Conservation (phyloP, 2,888 invertebrate genomes). For the Hirtodrosophila histrioides region DNA sequence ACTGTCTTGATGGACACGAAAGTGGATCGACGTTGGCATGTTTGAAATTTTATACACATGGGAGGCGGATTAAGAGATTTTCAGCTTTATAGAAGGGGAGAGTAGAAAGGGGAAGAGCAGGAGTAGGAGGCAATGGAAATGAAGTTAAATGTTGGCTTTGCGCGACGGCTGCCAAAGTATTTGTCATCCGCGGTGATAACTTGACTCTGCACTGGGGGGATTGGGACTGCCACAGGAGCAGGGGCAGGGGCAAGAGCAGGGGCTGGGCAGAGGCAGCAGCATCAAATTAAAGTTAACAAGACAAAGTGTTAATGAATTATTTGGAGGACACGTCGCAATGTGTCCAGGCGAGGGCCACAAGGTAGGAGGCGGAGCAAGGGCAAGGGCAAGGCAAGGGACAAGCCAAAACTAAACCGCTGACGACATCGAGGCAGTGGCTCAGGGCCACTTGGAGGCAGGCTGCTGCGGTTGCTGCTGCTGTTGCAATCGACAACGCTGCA, state of each 20-base stretch:
- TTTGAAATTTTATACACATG: slow-evolving; percentile 77
- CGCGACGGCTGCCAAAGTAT: slow-evolving; percentile 27
- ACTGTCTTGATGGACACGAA: slow-evolving; percentile 74
- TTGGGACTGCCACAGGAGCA: slow-evolving; percentile 4
- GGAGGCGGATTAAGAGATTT: slow-evolving; percentile 75
- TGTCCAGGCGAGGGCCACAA: slow-evolving; percentile 24
- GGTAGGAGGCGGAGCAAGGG: slow-evolving; percentile 18
- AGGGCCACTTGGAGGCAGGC: slow-evolving; percentile 40
- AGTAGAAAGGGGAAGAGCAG: not conserved
- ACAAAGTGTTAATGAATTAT: slow-evolving; percentile 84
- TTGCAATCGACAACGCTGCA: slow-evolving; percentile 59
- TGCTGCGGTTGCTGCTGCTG: slow-evolving; percentile 23
- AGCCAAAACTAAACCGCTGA: slow-evolving; percentile 52
- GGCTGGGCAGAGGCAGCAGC: slow-evolving; percentile 33
- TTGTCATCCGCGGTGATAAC: slow-evolving; percentile 34
- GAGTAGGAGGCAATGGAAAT: slow-evolving; percentile 13
- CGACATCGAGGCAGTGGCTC: slow-evolving; percentile 41
- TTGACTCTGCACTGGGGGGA: slow-evolving; percentile 18
- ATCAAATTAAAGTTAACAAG: slow-evolving; percentile 79
- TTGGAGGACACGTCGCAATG: slow-evolving; percentile 82
- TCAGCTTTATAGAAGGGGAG: slow-evolving; percentile 15
- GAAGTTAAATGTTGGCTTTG: slow-evolving; percentile 24
- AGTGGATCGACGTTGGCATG: slow-evolving; percentile 77
- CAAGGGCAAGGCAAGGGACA: slow-evolving; percentile 23
- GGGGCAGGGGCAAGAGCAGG: slow-evolving; percentile 3